phyloP scores from a whole-genome alignment of 2,797 vertebrate genomes.

The Tragopan temminckii region DNA sequence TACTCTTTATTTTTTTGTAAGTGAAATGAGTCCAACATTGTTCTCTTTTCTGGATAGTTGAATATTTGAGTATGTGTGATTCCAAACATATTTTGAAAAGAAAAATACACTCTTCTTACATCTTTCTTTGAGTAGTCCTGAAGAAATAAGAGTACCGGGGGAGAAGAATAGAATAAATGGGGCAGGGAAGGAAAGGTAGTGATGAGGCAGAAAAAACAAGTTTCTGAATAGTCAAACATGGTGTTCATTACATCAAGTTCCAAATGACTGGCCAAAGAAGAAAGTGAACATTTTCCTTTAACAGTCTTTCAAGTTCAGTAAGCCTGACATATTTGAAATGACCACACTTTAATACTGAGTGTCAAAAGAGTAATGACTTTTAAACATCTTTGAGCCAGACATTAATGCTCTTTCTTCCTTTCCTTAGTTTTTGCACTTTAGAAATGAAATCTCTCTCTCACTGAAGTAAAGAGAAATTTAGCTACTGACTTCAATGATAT shows the following conservation, averaged over 20 bases:
- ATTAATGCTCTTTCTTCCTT: background rate
- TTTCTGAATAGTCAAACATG: background rate
- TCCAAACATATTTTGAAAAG: background rate
- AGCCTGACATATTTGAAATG: background rate
- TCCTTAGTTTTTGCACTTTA: background rate
- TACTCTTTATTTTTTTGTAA: background rate
- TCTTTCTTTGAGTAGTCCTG: background rate
- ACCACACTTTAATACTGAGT: background rate
- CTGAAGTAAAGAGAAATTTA: background rate
- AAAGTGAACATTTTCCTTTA: background rate
- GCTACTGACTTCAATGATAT: background rate
- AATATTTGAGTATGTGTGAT: background rate
- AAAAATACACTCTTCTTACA: background rate
- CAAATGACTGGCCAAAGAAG: background rate
- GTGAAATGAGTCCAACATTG: background rate
- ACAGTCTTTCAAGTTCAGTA: background rate
- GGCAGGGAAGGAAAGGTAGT: rapidly evolving
- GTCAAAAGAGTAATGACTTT: background rate
- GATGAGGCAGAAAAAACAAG: background rate
- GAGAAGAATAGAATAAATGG: background rate
- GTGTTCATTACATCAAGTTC: background rate
- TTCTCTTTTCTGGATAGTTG: background rate
- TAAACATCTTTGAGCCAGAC: background rate
- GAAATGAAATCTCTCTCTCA: background rate
- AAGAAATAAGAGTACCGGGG: background rate